Evolutionary conservation across 2,113 vertebrate species (phyloP).

Genomic region (Corydoras sp.): DNA sequence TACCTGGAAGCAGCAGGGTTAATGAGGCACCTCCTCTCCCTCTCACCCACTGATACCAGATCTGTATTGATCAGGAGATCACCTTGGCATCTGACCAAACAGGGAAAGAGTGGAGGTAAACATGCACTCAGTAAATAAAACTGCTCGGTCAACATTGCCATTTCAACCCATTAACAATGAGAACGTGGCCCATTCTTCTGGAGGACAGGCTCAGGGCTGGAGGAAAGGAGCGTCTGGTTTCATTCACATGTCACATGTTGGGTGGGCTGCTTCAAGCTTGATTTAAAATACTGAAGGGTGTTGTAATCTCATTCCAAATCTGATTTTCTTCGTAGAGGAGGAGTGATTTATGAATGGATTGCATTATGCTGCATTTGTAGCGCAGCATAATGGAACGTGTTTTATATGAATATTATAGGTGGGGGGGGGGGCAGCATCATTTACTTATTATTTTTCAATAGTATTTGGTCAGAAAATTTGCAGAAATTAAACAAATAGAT

Average conservation of each 20-base stretch:
- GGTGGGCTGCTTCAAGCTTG: conserved; percentile 27
- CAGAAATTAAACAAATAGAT: too few species aligned
- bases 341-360: too few species aligned
- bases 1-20: conserved; percentile 38
- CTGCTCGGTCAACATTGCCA: conserved; percentile 64
- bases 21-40: conserved; percentile 44
- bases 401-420: too few species aligned
- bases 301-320: conserved; percentile 17
- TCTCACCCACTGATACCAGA: conserved; percentile 56
- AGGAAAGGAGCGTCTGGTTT: conserved; percentile 27
- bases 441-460: too few species aligned
- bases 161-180: conserved; percentile 64
- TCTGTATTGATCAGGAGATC: conserved; percentile 65
- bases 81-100: conserved; percentile 64
- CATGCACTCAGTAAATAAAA: conserved; percentile 65
- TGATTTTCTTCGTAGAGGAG: neutral
- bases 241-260: conserved; percentile 32
- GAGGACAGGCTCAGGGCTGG: conserved; percentile 16
- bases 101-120: conserved; percentile 61
- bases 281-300: conserved; percentile 10
- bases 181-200: conserved; percentile 44
- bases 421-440: too few species aligned
- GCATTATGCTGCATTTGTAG: too few species aligned
- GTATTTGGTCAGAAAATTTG: too few species aligned
- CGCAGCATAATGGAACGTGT: too few species aligned